Evolutionary conservation across 2,797 vertebrate species (phyloP).

Genomic region (Typhlichthys subterraneus): DNA sequence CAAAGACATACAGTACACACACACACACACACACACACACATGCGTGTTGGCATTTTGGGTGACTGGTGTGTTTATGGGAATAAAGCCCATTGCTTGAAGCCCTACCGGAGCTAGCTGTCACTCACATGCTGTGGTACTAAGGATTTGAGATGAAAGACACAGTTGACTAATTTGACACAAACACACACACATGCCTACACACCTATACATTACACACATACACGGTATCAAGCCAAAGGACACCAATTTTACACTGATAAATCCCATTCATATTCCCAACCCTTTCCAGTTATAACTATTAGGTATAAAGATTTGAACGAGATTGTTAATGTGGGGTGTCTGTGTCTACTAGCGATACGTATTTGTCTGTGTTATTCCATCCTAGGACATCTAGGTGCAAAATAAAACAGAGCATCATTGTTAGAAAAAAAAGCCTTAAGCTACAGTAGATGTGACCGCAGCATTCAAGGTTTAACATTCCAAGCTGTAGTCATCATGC

Average conservation of each 20-base stretch:
- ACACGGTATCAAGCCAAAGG: conserved; percentile 5
- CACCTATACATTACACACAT: conserved; percentile 15
- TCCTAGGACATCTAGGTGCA: conserved; percentile 61
- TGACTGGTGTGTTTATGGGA: conserved; percentile 20
- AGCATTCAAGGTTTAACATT: conserved; percentile 65
- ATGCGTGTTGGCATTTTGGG: conserved; percentile 17
- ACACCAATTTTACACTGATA: conserved; percentile 11
- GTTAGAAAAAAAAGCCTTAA: conserved; percentile 65
- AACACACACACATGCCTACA: conserved; percentile 11
- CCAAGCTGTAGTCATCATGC: conserved; percentile 60
- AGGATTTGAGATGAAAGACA: conserved; percentile 59
- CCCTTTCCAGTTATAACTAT: conserved; percentile 28
- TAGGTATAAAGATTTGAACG: background rate
- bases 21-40: too few relatives aligned
- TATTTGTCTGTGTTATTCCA: conserved; percentile 23
- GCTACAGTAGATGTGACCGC: conserved; percentile 54
- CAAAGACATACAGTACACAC: too few relatives aligned
- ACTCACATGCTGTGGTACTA: conserved; percentile 65
- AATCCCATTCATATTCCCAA: conserved; percentile 4
- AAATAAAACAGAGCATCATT: conserved; percentile 68
- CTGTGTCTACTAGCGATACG: conserved; percentile 25
- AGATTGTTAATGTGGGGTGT: conserved; percentile 18
- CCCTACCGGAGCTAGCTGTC: conserved; percentile 63
- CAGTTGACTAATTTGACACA: conserved; percentile 22
- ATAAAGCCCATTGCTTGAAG: conserved; percentile 59